phyloP scores from a whole-genome alignment of 2,113 vertebrate species.

The Brevimyrus niger region DNA sequence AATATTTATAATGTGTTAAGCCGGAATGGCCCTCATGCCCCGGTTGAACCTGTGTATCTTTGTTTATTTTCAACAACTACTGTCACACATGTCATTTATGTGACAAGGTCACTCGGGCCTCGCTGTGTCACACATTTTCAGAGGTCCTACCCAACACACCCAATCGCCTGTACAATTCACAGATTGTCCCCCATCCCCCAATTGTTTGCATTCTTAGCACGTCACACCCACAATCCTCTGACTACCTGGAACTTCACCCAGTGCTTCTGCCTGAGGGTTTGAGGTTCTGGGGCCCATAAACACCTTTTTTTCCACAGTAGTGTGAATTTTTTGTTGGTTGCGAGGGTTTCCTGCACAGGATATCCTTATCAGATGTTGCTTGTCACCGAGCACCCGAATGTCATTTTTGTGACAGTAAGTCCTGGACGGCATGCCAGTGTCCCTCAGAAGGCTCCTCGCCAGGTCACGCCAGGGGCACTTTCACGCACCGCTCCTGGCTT shows the following conservation, averaged over 20 bases:
- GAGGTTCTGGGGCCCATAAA: background rate
- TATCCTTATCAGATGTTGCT: background rate
- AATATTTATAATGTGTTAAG: background rate
- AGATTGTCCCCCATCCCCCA: background rate
- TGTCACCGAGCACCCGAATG: no score
- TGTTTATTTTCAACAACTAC: background rate
- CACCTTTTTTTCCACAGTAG: background rate
- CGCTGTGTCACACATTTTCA: background rate
- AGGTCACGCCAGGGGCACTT: background rate
- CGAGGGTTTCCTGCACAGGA: background rate
- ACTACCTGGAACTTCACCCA: background rate
- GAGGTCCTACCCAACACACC: background rate
- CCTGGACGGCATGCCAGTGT: background rate
- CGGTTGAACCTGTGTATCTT: background rate
- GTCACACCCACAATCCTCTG: background rate
- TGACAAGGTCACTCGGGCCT: background rate
- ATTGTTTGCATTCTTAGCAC: background rate
- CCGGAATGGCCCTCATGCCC: background rate
- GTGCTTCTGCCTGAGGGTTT: background rate
- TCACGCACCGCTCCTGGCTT: background rate
- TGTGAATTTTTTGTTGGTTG: background rate
- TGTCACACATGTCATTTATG: background rate
- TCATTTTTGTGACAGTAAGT: background rate
- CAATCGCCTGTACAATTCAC: background rate
- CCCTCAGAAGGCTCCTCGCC: background rate